These are phyloP conservation scores for Ahaetulla prasina DNA, from an alignment of 2,113 vertebrate species.

Conservation along the genomic window DNA sequence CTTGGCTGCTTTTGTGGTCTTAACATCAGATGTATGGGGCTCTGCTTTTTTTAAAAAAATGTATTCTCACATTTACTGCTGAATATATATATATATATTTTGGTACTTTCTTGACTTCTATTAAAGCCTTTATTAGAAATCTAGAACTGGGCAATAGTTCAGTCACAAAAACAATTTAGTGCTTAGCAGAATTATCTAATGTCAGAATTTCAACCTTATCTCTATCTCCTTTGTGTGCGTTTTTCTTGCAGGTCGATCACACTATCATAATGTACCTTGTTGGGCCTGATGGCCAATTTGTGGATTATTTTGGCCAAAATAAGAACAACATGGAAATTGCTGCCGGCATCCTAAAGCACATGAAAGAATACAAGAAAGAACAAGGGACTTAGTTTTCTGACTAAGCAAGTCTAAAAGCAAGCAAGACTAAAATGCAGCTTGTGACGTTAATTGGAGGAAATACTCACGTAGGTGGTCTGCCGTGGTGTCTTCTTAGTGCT, in stretches of 20 bases:
- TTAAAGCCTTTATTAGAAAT: background rate
- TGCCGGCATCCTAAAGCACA: constrained; percentile 77
- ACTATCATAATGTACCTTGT: constrained; percentile 98
- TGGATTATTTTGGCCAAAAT: constrained; percentile 95
- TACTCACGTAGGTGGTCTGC: background rate
- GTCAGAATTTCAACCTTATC: background rate
- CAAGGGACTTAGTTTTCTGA: background rate
- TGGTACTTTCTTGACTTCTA: background rate
- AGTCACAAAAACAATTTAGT: background rate
- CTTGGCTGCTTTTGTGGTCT: background rate
- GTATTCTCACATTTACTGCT: background rate
- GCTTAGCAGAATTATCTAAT: background rate
- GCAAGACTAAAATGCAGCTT: background rate
- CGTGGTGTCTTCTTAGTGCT: background rate
- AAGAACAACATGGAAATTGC: constrained; percentile 83
- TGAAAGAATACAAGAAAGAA: constrained; percentile 77
- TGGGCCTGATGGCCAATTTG: constrained; percentile 85
- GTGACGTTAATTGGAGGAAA: background rate
- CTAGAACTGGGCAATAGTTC: background rate
- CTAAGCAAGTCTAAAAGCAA: background rate
- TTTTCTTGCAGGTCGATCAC: constrained; percentile 86
- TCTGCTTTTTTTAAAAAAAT: no score
- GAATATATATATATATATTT: background rate
- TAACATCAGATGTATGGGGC: background rate
- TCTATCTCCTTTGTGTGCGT: background rate